Base-by-base conservation (phyloP, 53 echinoderm and acorn worm species). In the Luidia sarsii region DNA sequence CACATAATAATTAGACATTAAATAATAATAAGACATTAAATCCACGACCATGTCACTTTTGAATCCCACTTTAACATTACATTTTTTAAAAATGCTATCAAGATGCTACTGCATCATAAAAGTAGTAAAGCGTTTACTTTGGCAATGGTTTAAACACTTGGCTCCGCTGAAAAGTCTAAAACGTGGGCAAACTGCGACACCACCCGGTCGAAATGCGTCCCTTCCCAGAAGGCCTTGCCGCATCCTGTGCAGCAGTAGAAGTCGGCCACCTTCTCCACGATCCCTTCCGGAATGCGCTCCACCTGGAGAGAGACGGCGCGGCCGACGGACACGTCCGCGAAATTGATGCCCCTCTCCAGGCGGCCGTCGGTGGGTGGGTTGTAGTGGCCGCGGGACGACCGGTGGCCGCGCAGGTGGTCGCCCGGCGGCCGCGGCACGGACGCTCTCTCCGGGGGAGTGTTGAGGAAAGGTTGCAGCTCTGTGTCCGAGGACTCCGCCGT, bases 171-270 rank as follows among this genome's bases (percentile, higher is more conserved):
- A 15, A 60, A 18, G 39, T 60, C 38, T 29, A 87, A 71, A 50
- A 92, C 51, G 49, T 88, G 77, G 1, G 65, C 24, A 70, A 80
- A 92, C 57, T 86, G 89, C 41, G 61, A 41, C 16, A 82, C 39
- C 2, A 92, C 82, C 51, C 89, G 68, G 7, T 74, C 55, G 45
- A 83, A 97, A 71, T 97, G 97, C 28, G 86, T 88, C 7, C 96
- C 96, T 46, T 90, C 96, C 96, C 96, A 95, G 62, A 89, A 95
- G 23, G 86, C 85, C 75, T 97, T 97, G 16, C 97, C 97, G 80
- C 97, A 97, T 1, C 43, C 21, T 41, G 93, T 68, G 32, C 97
- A 97, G 21, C 80, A 81, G 62, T 73, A 97, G 84, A 94, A 97
- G 2, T 70, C 39, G 0, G 73, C 48, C 7, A 97, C 49, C 16